A percentile compares a stretch with the other conserved stretches of the same genome.
Conservation (phyloP, 1,140 invertebrate species). For the Dreissena rostriformis region DNA sequence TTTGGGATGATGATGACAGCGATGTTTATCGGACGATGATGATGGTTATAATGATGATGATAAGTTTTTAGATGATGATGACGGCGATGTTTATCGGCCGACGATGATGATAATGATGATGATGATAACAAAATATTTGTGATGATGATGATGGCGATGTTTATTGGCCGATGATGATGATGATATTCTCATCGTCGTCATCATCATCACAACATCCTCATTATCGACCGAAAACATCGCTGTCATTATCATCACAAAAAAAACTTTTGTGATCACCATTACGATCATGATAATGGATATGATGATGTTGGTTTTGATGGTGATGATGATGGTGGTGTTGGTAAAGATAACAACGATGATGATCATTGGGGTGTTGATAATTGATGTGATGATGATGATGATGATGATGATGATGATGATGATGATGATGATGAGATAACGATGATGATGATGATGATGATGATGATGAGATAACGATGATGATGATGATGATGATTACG, state of each 20-base stretch:
- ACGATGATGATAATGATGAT: constrained; percentile 6
- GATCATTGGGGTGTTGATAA: neutral
- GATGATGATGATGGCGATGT: constrained; percentile 5
- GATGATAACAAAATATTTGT: constrained; percentile 7
- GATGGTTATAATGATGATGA: constrained; percentile 6
- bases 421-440: neutral
- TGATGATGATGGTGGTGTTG: neutral
- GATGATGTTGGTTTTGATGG: neutral
- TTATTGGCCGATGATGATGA: constrained; percentile 5
- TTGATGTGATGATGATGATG: neutral
- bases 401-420: constrained; percentile 21
- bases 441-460: constrained; percentile 2
- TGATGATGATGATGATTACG: constrained; percentile 1
- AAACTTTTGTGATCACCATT: neutral
- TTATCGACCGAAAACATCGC: neutral
- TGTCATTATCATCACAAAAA: neutral
- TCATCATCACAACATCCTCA: neutral
- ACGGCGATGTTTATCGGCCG: constrained; percentile 3
- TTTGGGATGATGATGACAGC: constrained; percentile 25
- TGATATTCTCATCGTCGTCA: neutral
- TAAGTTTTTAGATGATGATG: constrained; percentile 3
- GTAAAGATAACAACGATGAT: neutral
- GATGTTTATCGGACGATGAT: constrained; percentile 24
- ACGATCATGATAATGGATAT: neutral
- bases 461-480: neutral